Base-by-base conservation (phyloP, 2,888 invertebrate species). In the Magallana nippona region DNA sequence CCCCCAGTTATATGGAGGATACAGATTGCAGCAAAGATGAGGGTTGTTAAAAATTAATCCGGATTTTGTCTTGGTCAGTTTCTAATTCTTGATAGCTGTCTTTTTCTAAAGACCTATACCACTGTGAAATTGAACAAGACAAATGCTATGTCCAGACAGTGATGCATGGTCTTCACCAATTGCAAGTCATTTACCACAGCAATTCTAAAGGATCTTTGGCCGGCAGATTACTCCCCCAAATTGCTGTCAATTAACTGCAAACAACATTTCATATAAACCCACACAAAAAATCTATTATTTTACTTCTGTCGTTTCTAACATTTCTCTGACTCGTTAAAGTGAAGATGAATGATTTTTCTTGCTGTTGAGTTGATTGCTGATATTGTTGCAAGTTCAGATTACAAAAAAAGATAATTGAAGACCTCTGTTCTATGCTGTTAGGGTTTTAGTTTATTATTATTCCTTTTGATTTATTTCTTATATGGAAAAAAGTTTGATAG, bases 51-150 rank as follows among this genome's bases (percentile, higher is more conserved):
- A 32, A 71, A 11, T 71, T 71, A 27, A 32, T 71, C 71, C 17
- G 15, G 32, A 27, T 71, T 22, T 27, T 22, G 13, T 27, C 27
- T 2, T 71, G 27, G 71, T 71, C 32, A 71, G 27, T 27, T 32
- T 10, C 5, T 5, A n/a, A 71, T 71, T 71, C 71, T 71, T 71
- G 2, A 32, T 22, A 71, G 71, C 71, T 19, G 71, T 13, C 27
- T 32, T 15, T 71, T 71, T 32, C 27, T 71, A 71, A 71, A 71
- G 27, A 71, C 22, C 71, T 71, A 71, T 19, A 71, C 71, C 71
- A 32, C 71, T 71, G 71, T 71, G 71, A 71, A 71, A 71, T 71
- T 71, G 71, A 71, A 27, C 71, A 71, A 71, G 71, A 71, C 71
- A 71, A 71, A 71, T 71, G 71, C 27, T 2, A 32, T 10, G 10